phyloP scores from a whole-genome alignment of 1,140 invertebrate genomes.

The Papilio machaon region DNA sequence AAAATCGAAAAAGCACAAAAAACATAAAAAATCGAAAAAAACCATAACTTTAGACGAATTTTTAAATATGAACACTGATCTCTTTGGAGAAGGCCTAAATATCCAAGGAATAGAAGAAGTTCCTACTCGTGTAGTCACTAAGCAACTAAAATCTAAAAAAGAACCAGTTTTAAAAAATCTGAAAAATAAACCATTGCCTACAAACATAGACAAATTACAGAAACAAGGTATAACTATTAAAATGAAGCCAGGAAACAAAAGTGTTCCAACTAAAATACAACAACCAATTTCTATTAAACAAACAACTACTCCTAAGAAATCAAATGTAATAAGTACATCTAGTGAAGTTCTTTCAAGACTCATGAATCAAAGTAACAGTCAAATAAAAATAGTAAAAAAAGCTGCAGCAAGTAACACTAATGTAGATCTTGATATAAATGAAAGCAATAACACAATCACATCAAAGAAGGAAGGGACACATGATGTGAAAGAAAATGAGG shows the following conservation, averaged over 20 bases:
- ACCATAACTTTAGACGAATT: constrained; percentile 78
- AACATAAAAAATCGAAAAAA: constrained; percentile 78
- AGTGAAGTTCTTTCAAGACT: constrained; percentile 68
- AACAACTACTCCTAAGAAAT: constrained; percentile 38
- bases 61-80: constrained; percentile 79
- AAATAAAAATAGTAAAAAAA: constrained; percentile 75
- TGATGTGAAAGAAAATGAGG: not conserved
- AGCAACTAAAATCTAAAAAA: constrained; percentile 57
- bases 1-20: constrained; percentile 75
- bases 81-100: constrained; percentile 76
- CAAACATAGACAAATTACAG: constrained; percentile 74
- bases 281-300: constrained; percentile 38
- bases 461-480: constrained; percentile 33
- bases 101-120: constrained; percentile 76
- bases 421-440: constrained; percentile 26
- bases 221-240: constrained; percentile 73
- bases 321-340: constrained; percentile 45
- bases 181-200: constrained; percentile 50
- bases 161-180: constrained; percentile 52
- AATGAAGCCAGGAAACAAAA: constrained; percentile 52
- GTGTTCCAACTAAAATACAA: constrained; percentile 37
- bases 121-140: constrained; percentile 66
- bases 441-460: constrained; percentile 30
- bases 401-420: constrained; percentile 40
- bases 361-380: constrained; percentile 65